These are phyloP conservation scores for Dicrostonyx torquatus DNA, from an alignment of 2,797 vertebrate genomes.

Conservation along the genomic window DNA sequence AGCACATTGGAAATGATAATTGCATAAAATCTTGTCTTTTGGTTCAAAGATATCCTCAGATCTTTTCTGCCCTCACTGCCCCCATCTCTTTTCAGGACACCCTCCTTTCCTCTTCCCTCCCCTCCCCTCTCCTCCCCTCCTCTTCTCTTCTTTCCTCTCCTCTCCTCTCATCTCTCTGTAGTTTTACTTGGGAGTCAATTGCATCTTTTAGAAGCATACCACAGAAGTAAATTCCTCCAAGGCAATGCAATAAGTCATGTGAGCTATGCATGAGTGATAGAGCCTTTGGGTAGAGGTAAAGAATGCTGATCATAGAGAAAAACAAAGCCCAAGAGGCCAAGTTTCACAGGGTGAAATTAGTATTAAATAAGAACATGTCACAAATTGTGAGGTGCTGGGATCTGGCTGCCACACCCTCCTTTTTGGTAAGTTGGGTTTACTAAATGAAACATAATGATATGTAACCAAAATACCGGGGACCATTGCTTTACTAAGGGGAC, in stretches of 20 bases:
- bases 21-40: conserved; percentile 4
- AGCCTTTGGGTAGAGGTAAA: conserved; percentile 79
- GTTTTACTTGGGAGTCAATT: conserved; percentile 69
- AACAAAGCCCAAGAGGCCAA: conserved; percentile 62
- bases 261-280: conserved; percentile 80
- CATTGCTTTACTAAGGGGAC: conserved; percentile 32
- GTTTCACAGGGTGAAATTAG: conserved; percentile 81
- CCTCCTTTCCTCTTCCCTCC: background rate
- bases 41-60: background rate
- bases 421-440: conserved; percentile 30
- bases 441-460: conserved; percentile 57
- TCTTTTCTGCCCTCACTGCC: background rate
- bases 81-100: conserved; percentile 45
- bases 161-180: background rate
- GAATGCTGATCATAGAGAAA: conserved; percentile 77
- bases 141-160: background rate
- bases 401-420: background rate
- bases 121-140: background rate
- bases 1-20: background rate
- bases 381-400: conserved; percentile 54
- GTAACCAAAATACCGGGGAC: conserved; percentile 51
- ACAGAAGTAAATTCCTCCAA: conserved; percentile 80
- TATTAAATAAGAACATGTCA: conserved; percentile 71
- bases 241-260: conserved; percentile 69
- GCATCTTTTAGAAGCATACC: conserved; percentile 65